Percentiles rank a stretch among this genome's conserved stretches.
phyloP scores from a whole-genome alignment of 2,888 invertebrate genomes.

The Caenorhabditis sp. region DNA sequence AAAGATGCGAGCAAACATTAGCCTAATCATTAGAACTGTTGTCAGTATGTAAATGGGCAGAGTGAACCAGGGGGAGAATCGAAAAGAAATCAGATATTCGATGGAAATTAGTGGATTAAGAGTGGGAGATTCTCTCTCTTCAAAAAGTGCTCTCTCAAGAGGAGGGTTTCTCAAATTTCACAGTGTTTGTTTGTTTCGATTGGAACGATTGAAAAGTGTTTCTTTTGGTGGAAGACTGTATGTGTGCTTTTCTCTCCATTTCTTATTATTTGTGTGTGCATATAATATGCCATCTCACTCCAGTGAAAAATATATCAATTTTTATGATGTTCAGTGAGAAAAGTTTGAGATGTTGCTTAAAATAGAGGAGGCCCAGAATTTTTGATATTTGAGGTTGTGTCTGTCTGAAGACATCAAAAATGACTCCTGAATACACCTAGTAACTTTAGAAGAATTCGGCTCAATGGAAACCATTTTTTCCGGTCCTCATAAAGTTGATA shows the following conservation, averaged over 20 bases:
- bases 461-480: no score
- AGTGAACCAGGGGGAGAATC: background rate
- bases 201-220: slow-evolving; percentile 25
- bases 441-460: no score
- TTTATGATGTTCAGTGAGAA: no score
- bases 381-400: no score
- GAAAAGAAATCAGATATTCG: background rate
- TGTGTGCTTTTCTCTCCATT: slow-evolving; percentile 11
- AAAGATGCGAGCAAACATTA: slow-evolving; percentile 37
- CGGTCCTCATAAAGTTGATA: no score
- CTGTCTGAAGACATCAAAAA: no score
- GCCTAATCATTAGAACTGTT: slow-evolving; percentile 25
- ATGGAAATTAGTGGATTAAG: slow-evolving; percentile 13
- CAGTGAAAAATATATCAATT: no score
- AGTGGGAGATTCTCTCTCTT: background rate
- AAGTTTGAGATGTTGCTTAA: no score
- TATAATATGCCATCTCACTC: slow-evolving; percentile 37
- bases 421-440: no score
- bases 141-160: slow-evolving; percentile 14
- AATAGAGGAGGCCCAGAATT: no score
- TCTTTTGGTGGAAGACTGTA: slow-evolving; percentile 10
- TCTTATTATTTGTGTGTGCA: slow-evolving; percentile 6
- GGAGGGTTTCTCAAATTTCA: slow-evolving; percentile 29
- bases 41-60: background rate
- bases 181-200: slow-evolving; percentile 28